A percentile compares a stretch with the other conserved stretches of the same genome.
Conservation (phyloP, 2,113 vertebrate genomes). For the Guaruba guarouba region DNA sequence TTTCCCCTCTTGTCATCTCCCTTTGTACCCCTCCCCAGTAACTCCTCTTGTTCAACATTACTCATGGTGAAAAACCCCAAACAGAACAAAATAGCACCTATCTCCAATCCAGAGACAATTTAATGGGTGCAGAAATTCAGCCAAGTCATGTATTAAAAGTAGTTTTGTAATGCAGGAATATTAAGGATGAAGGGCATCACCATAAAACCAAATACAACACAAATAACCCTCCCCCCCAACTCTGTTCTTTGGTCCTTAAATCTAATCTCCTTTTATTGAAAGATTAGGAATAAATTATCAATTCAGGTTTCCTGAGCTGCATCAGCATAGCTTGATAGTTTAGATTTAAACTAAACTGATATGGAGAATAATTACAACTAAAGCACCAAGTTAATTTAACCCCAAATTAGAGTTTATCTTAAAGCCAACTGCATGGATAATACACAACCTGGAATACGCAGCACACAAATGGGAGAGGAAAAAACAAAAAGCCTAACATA, state of each 20-base stretch:
- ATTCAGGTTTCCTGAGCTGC: not conserved
- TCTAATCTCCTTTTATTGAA: not conserved
- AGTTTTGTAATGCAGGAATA: not conserved
- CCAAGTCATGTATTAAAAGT: not conserved
- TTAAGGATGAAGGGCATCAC: not conserved
- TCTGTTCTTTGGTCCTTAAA: not conserved
- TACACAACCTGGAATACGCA: accelerated
- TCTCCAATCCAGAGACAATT: not conserved
- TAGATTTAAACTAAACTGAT: not conserved
- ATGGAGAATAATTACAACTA: not conserved
- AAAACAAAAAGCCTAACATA: not conserved
- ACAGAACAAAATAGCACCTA: not conserved
- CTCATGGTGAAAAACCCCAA: not conserved
- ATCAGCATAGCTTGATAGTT: not conserved
- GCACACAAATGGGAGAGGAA: not conserved
- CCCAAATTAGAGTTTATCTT: not conserved
- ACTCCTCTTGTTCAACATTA: not conserved
- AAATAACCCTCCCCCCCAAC: not conserved
- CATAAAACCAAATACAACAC: not conserved
- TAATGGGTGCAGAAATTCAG: not conserved
- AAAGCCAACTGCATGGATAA: not conserved
- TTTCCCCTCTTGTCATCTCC: not conserved
- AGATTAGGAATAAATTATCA: not conserved
- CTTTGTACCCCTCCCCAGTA: not conserved
- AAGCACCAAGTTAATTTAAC: not conserved